Evolutionary conservation across 2,888 invertebrate genomes (phyloP).

Genomic region (Aspidiotus rigidus): DNA sequence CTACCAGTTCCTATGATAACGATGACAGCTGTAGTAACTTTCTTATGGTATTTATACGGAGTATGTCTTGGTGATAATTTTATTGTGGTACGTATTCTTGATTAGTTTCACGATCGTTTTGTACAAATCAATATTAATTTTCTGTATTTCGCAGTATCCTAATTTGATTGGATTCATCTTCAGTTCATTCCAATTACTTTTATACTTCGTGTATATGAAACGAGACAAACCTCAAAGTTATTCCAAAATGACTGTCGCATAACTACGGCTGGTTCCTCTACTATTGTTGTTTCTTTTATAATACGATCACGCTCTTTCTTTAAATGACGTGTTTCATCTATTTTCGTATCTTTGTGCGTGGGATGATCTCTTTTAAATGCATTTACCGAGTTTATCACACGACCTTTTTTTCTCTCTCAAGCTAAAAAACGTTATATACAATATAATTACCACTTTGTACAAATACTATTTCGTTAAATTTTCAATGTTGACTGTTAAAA

Average conservation of each 20-base stretch:
- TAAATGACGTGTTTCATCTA: neutral
- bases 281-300: neutral
- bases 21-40: conserved; percentile 69
- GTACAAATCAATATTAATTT: neutral
- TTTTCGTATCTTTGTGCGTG: neutral
- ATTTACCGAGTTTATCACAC: conserved; percentile 3
- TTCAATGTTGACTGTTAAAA: conserved; percentile 2
- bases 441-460: too few relatives aligned
- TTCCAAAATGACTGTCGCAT: conserved; percentile 25
- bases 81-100: conserved; percentile 53
- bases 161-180: conserved; percentile 22
- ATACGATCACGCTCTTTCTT: neutral
- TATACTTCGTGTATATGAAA: conserved; percentile 23
- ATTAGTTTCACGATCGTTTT: too few relatives aligned
- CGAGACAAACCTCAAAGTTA: conserved; percentile 9
- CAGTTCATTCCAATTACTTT: conserved; percentile 25
- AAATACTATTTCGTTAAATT: neutral
- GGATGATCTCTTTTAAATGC: conserved; percentile 2
- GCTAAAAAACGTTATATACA: too few relatives aligned
- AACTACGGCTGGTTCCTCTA: neutral
- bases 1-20: conserved; percentile 80
- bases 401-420: neutral
- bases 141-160: conserved; percentile 26
- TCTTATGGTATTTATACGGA: conserved; percentile 80
- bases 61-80: conserved; percentile 64